Percentiles rank a stretch among this genome's conserved stretches.
phyloP scores from a whole-genome alignment of 1,140 invertebrate species.

The Drosophila varians region DNA sequence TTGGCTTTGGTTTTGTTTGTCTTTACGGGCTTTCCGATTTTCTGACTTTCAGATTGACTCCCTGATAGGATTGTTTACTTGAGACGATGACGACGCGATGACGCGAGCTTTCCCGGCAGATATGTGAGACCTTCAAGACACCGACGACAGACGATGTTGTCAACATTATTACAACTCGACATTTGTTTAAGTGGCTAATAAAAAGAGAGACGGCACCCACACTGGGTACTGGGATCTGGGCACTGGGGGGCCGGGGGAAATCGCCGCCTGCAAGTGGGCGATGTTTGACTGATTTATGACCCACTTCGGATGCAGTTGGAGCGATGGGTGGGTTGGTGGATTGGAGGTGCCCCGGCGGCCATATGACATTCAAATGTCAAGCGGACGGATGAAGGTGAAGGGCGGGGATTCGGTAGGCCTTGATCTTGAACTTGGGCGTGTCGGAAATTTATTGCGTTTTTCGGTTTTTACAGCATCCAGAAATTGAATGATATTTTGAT shows the following conservation, averaged over 20 bases:
- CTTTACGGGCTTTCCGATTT: conserved; percentile 17
- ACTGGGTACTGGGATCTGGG: neutral
- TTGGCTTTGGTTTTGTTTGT: conserved; percentile 1
- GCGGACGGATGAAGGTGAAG: conserved; percentile 11
- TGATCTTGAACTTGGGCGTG: conserved; percentile 73
- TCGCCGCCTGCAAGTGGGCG: conserved; percentile 43
- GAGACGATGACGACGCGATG: conserved; percentile 19
- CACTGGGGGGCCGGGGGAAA: conserved; percentile 5
- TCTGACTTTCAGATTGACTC: neutral
- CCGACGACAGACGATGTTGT: conserved; percentile 19
- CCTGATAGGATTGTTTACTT: conserved; percentile 17
- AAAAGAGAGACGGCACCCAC: conserved; percentile 53
- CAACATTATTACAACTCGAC: conserved; percentile 56
- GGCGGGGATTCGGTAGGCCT: conserved; percentile 38
- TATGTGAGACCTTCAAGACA: conserved; percentile 32
- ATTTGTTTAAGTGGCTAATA: conserved; percentile 65
- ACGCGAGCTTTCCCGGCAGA: conserved; percentile 23
- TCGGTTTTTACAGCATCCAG: conserved; percentile 49
- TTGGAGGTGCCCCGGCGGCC: conserved; percentile 4
- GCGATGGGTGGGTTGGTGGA: conserved; percentile 43
- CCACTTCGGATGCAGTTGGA: conserved; percentile 58
- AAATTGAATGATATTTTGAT: conserved; percentile 1
- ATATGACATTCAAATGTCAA: conserved; percentile 42
- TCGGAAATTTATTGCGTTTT: conserved; percentile 4
- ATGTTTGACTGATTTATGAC: conserved; percentile 70